Base-by-base conservation (phyloP, 2,113 vertebrate genomes). In the Pangasianodon gigas region DNA sequence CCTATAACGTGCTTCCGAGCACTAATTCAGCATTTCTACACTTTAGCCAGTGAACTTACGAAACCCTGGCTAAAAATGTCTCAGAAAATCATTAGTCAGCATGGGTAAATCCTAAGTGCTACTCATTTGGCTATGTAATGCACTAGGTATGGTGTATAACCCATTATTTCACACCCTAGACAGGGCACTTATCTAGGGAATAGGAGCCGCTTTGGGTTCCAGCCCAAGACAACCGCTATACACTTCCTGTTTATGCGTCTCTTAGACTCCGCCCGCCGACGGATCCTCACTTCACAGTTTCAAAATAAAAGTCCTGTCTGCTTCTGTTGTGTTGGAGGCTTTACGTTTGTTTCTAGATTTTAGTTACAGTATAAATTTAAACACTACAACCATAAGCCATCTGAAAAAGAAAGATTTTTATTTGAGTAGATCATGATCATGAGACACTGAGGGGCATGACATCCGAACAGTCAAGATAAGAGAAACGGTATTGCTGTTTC, bases 291-390 rank as follows among this genome's bases (percentile, higher is more conserved):
- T 80, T 29, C 18, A 6, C 3, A 24, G 3, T 81, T 88, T 88
- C 89, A 90, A 89, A 86, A 9, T 87, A 87, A 88, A 87, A 87
- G 91, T 84, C 83, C 41, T n/a, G 4, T 19, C 32, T 13, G 14
- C 14, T 67, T 51, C 18, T 41, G 3, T 37, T 71, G 32, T 69
- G 62, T 67, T 65, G 62, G 21, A 13, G 8, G 26, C 16, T n/a
- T 29, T 29, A n/a, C 3, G 16, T 58, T 5, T 58, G 16, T 19
- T 54, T 14, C 19, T 29, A 19, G 16, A 44, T 44, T 44, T 24
- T 9, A 3, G 16, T 6, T 3, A 1, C 26, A 71, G n/a, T 1
- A 46, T 77, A 11, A 77, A 54, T 6, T 18, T 19, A 74, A 56
- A 51, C 44, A 81, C 26, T 48, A 21, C 54, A 79, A 88, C 11